These are phyloP conservation scores for Plotosus lineatus DNA, from an alignment of 2,113 vertebrate species.

Conservation along the genomic window DNA sequence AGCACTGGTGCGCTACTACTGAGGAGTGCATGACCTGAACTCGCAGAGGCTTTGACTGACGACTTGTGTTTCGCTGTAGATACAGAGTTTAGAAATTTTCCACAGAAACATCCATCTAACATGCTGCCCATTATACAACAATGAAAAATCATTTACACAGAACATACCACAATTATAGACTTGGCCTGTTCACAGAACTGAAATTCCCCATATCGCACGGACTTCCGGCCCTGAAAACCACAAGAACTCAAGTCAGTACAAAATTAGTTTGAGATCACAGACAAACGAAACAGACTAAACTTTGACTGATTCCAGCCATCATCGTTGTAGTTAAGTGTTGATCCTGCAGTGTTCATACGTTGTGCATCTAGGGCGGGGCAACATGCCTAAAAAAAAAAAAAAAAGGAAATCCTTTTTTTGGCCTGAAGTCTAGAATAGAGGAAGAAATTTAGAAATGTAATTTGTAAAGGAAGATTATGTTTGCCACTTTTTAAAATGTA, in stretches of 20 bases:
- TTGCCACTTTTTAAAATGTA: no score
- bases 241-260: background rate
- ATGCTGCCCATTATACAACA: background rate
- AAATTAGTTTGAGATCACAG: background rate
- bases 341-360: no score
- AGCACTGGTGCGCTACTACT: conserved; percentile 95
- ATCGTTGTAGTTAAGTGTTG: no score
- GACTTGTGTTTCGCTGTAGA: conserved; percentile 90
- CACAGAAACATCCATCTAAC: background rate
- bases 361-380: no score
- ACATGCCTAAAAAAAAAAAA: no score
- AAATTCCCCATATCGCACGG: conserved; percentile 91
- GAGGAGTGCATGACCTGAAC: conserved; percentile 98
- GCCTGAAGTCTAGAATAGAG: no score
- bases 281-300: no score
- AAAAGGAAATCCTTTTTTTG: no score
- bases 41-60: conserved; percentile 92
- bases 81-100: conserved; percentile 13
- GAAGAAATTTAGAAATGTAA: no score
- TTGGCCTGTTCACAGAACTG: conserved; percentile 96
- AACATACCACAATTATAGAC: conserved; percentile 93
- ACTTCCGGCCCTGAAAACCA: conserved; percentile 84
- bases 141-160: background rate
- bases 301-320: no score
- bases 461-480: no score